phyloP scores from a whole-genome alignment of 2,888 invertebrate species.

The Laspeyria flexula region DNA sequence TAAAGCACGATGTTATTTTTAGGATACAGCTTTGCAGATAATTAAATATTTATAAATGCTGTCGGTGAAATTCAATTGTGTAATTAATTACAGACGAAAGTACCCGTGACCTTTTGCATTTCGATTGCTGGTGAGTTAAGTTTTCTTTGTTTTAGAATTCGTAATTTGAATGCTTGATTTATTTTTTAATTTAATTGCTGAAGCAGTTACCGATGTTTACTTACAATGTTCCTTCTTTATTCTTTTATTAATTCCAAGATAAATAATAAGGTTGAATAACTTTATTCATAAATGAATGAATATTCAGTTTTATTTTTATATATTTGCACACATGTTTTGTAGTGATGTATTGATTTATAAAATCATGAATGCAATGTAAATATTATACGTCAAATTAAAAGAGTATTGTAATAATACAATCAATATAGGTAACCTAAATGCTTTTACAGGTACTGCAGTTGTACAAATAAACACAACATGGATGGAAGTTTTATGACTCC shows the following conservation, averaged over 20 bases:
- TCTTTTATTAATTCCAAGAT: too few species aligned
- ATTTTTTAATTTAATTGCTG: background rate
- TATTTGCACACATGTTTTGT: constrained; percentile 5
- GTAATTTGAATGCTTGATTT: constrained; percentile 13
- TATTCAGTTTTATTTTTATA: constrained; percentile 4
- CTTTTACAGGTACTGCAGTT: constrained; percentile 37
- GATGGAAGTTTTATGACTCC: constrained; percentile 32
- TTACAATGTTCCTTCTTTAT: too few species aligned
- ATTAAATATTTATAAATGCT: constrained; percentile 82
- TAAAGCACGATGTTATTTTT: constrained; percentile 81
- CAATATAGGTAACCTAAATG: constrained; percentile 19
- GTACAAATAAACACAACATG: constrained; percentile 41
- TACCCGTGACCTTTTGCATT: constrained; percentile 56
- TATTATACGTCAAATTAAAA: background rate
- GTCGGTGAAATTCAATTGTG: constrained; percentile 63
- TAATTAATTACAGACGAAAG: constrained; percentile 56
- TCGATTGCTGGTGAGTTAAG: constrained; percentile 65
- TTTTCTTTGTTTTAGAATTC: constrained; percentile 70
- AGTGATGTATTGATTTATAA: background rate
- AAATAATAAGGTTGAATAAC: too few species aligned
- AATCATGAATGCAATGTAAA: background rate
- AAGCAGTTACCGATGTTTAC: too few species aligned
- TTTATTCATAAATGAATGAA: background rate
- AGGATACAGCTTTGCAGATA: constrained; percentile 83
- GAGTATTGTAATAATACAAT: constrained; percentile 5